phyloP scores from a whole-genome alignment of 2,113 vertebrate genomes.

The Psilopsiagon aymara region DNA sequence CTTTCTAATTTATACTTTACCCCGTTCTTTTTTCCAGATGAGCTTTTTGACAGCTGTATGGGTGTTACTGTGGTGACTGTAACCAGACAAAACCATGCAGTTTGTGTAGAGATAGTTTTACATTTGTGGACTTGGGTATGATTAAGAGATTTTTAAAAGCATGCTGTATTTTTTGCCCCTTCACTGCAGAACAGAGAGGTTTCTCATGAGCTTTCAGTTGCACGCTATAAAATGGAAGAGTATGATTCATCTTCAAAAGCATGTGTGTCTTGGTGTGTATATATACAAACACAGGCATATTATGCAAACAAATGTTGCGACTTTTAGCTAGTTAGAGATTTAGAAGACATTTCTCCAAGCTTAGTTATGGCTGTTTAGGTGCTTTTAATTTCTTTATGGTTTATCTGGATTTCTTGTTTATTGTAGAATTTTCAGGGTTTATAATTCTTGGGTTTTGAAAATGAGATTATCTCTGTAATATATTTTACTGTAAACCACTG shows the following conservation, averaged over 20 bases:
- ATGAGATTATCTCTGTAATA: background rate
- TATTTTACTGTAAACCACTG: background rate
- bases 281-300: background rate
- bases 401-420: background rate
- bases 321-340: background rate
- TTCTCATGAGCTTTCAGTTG: background rate
- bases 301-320: background rate
- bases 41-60: constrained; percentile 6
- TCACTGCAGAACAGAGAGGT: background rate
- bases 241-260: background rate
- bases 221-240: background rate
- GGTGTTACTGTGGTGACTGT: constrained; percentile 54
- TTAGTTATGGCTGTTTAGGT: background rate
- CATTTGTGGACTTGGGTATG: background rate
- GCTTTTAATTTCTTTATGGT: background rate
- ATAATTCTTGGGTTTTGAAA: background rate
- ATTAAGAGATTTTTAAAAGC: background rate
- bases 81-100: constrained; percentile 30
- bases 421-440: background rate
- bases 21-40: background rate
- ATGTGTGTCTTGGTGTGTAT: background rate
- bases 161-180: background rate
- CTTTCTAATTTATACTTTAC: constrained; percentile 22
- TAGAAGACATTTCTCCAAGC: background rate
- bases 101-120: background rate